Evolutionary conservation across 2,888 invertebrate species (phyloP), one percentile per base, ranked within the genome.

Genomic region (Drosophila suboccidentalis): DNA sequence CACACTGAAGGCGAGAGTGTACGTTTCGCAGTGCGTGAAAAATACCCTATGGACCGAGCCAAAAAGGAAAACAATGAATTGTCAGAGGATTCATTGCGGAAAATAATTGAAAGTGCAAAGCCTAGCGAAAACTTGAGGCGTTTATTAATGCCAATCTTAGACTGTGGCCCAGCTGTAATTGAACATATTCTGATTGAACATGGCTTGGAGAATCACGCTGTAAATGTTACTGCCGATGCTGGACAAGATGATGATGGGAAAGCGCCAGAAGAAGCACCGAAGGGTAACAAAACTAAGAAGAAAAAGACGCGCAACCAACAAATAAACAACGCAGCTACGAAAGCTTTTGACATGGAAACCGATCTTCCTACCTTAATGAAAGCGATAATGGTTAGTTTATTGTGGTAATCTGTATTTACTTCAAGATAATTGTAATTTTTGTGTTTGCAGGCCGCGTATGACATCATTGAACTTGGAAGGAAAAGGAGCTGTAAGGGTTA

Each of bases 1-100:
- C 96, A 98, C 86, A 96, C 96, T 2, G 98, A 98, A 92, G 97
- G 97, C 3, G 98, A 98, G 90, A 97, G 97, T 93, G 93, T 97
- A 17, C 95, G 95, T 83, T 97, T 99, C 94, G 97, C 97, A 49
- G 98, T 99, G 0, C 96, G 96, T 90, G 98, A 99, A 91, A 97
- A 95, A 87, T 99, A 98, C 93, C 98, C 98, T 0, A 91, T 95
- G 29, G 95, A 97, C 75, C 93, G 96, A 85, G 97, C 96, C 0
- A 96, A 96, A 90, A 94, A 94, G 53, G 93, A 93, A 55, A 94
- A 94, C 50, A 94, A 94, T 73, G 49, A 63, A 1, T 26, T 83
- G 11, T 94, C 95, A 0, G 91, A 93, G 50, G 95, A 95, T 2
- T 93, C 93, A 29, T 85, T 97, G 4, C 92, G 92, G 49, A 93